phyloP scores from a whole-genome alignment of 1,140 invertebrate genomes.

The Odontomachus brunneus region DNA sequence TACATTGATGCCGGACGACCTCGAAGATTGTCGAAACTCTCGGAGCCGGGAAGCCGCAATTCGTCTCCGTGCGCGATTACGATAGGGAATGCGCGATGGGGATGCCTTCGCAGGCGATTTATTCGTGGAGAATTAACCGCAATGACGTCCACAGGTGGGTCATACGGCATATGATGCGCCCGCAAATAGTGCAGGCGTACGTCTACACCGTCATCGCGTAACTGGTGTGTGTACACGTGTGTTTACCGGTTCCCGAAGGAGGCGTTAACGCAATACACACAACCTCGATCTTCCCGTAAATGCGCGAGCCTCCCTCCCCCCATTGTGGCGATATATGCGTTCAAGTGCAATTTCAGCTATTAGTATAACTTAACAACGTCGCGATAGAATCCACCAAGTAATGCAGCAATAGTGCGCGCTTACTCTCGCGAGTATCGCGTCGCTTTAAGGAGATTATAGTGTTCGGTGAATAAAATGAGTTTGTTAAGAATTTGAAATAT shows the following conservation, averaged over 20 bases:
- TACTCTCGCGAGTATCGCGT: background rate
- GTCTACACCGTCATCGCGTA: conserved; percentile 39
- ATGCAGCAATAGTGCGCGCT: conserved; percentile 4
- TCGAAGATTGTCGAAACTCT: background rate
- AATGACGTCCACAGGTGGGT: conserved; percentile 56
- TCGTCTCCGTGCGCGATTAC: background rate
- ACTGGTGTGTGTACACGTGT: conserved; percentile 19
- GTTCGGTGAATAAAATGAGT: background rate
- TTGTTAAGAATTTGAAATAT: too few species aligned
- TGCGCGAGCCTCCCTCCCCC: background rate
- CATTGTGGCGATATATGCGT: conserved; percentile 21
- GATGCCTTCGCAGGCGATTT: conserved; percentile 19
- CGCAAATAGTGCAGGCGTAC: conserved; percentile 48
- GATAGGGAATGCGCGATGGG: background rate
- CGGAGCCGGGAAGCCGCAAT: background rate
- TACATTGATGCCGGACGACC: background rate
- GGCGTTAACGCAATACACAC: conserved; percentile 51
- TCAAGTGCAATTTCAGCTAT: conserved; percentile 58
- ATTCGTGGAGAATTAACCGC: conserved; percentile 55
- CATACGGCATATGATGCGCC: conserved; percentile 42
- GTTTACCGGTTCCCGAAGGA: conserved; percentile 47
- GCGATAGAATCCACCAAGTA: conserved; percentile 28
- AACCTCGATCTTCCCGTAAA: conserved; percentile 25
- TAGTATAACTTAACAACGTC: conserved; percentile 52
- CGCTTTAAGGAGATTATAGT: background rate